Base-by-base conservation (phyloP, 2,797 vertebrate genomes). In the Myotis daubentonii region DNA sequence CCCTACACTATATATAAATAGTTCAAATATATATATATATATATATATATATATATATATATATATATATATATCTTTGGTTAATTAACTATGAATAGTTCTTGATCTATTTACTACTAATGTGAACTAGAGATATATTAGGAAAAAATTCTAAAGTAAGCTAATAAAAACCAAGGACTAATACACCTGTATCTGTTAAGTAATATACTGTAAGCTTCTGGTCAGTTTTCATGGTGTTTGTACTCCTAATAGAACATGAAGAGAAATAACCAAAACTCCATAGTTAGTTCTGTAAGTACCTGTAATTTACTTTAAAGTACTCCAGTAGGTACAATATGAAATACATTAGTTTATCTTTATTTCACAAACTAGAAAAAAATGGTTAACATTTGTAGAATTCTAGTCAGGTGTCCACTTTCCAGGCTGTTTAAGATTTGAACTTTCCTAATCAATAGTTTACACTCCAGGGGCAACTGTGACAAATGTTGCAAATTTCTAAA, bases 161-260 rank as follows among this genome's bases (percentile, higher is more conserved):
- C n/a, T 84, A 13, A 60, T 66, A 89, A 92, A 74, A 85, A 72
- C 57, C 5, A 55, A 92, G 3, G 44, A 87, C n/a, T 66, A 33
- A 65, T 28, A 57, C 25, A 94, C 81, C 15, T 74, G 11, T 5
- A 68, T 83, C 66, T 92, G 15, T 92, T 81, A 91, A 95, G 71
- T 57, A 86, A 70, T 75, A 85, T 51, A 55, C 19, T 22, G 12
- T 80, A 86, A 87, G 5, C 41, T 87, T 90, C 44, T 38, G 19
- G 3, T 57, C 25, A 41, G 8, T 75, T 91, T 89, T 33, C 28
- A 76, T 12, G 20, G 8, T 53, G 80, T 89, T 91, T 84, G 16
- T 41, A 74, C 51, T 47, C 20, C 8, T 44, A 76, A 16, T 22
- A 47, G 19, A 75, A 75, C 8, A 90, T 2, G 57, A 8, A 13